phyloP scores from a whole-genome alignment of 1,140 invertebrate genomes.

The Lepidurus packardi region DNA sequence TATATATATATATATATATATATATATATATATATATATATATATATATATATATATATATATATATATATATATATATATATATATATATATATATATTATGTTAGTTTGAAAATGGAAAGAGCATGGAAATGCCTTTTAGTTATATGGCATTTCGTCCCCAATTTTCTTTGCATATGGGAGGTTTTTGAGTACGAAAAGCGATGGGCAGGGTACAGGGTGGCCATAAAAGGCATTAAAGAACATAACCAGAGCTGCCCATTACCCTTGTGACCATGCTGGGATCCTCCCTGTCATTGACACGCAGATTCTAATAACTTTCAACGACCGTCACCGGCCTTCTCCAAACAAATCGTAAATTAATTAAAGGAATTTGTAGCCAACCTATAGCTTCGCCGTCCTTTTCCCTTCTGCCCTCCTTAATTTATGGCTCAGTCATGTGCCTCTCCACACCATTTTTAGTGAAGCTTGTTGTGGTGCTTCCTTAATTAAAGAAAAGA shows the following conservation, averaged over 20 bases:
- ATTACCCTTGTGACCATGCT: constrained; percentile 15
- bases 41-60: too few relatives aligned
- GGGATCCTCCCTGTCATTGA: not conserved
- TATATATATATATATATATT: too few relatives aligned
- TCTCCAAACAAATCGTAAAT: constrained; percentile 12
- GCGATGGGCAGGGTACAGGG: not conserved
- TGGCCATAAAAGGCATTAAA: constrained; percentile 2
- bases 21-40: too few relatives aligned
- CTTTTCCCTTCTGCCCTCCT: not conserved
- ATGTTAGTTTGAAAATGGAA: too few relatives aligned
- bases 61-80: too few relatives aligned
- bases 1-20: too few relatives aligned
- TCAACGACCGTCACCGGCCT: not conserved
- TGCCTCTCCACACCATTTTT: constrained; percentile 5
- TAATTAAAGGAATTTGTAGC: not conserved
- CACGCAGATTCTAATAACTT: not conserved
- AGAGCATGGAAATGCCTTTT: not conserved
- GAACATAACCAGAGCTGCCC: constrained; percentile 9
- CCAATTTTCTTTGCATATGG: not conserved
- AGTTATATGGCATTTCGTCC: not conserved
- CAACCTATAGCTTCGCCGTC: not conserved
- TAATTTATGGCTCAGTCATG: constrained; percentile 2
- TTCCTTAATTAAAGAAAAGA: constrained; percentile 1
- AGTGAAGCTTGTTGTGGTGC: not conserved
- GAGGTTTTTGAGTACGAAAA: not conserved